Conservation (phyloP, 2,113 vertebrate genomes). For the Neolamprologus longior region DNA sequence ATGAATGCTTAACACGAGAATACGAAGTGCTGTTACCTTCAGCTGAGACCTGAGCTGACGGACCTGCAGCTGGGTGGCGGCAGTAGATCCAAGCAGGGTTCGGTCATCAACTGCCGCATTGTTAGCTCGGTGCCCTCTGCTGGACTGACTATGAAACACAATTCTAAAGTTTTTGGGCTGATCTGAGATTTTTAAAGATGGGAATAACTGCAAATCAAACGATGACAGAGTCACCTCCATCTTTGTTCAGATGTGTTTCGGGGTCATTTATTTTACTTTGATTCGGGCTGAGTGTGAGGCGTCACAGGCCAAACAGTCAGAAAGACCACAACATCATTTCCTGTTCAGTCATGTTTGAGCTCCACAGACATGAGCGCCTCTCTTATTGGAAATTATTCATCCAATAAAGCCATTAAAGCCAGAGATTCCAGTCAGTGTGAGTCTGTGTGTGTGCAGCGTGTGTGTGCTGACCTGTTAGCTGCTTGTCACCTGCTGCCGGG, state of each 20-base stretch:
- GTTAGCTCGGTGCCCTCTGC: background rate
- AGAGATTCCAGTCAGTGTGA: background rate
- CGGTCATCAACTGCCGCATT: background rate
- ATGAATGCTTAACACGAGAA: background rate
- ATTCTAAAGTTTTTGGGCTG: background rate
- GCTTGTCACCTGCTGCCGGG: slow-evolving; percentile 92
- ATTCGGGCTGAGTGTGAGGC: background rate
- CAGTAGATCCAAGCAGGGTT: background rate
- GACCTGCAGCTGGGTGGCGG: background rate
- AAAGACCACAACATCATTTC: background rate
- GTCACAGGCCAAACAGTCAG: background rate
- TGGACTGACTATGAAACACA: background rate
- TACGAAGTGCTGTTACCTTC: background rate
- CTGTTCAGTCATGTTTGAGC: background rate
- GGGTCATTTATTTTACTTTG: too few relatives aligned
- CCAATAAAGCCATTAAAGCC: background rate
- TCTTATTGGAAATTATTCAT: background rate
- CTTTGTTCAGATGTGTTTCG: background rate
- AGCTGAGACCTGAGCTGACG: background rate
- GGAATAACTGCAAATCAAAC: background rate
- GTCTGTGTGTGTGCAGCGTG: background rate
- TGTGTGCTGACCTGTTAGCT: slow-evolving; percentile 90
- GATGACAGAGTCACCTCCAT: background rate
- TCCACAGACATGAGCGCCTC: background rate
- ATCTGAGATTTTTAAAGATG: background rate